phyloP scores from a whole-genome alignment of 2,113 vertebrate species.

The Chaetodon trifascialis region DNA sequence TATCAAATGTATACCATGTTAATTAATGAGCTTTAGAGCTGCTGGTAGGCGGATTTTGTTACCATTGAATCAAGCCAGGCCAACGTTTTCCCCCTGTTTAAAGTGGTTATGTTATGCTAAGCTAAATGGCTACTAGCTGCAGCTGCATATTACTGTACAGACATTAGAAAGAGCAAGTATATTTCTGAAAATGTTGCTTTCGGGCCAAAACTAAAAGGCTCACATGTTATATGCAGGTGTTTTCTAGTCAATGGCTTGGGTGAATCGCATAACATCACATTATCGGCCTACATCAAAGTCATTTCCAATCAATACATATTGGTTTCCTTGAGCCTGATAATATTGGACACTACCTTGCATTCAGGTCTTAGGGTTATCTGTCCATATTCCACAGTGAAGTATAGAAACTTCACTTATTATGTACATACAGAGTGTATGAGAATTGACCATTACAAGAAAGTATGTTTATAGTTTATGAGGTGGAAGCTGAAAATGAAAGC shows the following conservation, averaged over 20 bases:
- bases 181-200: neutral
- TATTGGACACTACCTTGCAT: neutral
- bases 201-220: neutral
- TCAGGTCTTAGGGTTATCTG: neutral
- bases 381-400: neutral
- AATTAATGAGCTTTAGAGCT: neutral
- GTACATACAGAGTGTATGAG: constrained; percentile 9
- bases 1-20: neutral
- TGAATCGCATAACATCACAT: neutral
- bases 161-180: too few species aligned
- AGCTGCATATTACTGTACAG: neutral
- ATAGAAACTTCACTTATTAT: constrained; percentile 5
- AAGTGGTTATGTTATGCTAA: neutral
- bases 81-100: neutral
- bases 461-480: constrained; percentile 33
- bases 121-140: neutral
- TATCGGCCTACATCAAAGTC: neutral
- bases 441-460: constrained; percentile 38
- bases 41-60: too few species aligned
- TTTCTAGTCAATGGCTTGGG: neutral
- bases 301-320: neutral
- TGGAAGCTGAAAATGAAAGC: constrained; percentile 60
- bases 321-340: neutral
- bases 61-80: too few species aligned
- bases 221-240: neutral